A percentile compares a stretch with the other conserved stretches of the same genome.
Conservation (phyloP, 2,888 invertebrate species). For the Meiosimyza decipiens region DNA sequence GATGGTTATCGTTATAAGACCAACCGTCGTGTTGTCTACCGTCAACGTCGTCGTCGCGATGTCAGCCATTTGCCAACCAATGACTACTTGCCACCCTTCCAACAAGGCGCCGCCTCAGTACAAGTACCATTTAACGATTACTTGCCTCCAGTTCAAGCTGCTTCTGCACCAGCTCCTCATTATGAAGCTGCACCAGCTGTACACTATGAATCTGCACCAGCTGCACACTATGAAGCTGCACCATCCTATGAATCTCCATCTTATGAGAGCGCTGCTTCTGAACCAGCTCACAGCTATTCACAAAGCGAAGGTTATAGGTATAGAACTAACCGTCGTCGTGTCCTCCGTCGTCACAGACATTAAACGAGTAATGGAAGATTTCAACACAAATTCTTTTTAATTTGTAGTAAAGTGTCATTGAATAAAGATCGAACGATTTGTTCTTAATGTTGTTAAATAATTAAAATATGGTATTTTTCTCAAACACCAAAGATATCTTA, state of each 20-base stretch:
- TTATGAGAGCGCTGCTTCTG: slow-evolving; percentile 24
- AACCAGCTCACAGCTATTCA: slow-evolving; percentile 40
- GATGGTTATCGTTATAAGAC: slow-evolving; percentile 63
- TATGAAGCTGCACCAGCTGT: slow-evolving; percentile 20
- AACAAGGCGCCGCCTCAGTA: slow-evolving; percentile 48
- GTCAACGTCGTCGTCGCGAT: slow-evolving; percentile 58
- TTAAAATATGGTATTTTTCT: background rate
- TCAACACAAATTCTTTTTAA: background rate
- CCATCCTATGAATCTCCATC: slow-evolving; percentile 13
- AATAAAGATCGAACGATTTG: background rate
- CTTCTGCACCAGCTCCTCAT: slow-evolving; percentile 30
- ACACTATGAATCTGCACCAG: slow-evolving; percentile 10
- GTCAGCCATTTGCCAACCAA: slow-evolving; percentile 55
- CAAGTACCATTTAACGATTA: slow-evolving; percentile 50
- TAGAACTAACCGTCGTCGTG: slow-evolving; percentile 41
- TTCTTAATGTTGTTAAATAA: too few relatives aligned
- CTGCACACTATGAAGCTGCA: slow-evolving; percentile 15
- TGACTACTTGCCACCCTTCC: slow-evolving; percentile 58
- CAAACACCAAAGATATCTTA: background rate
- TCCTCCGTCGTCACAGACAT: slow-evolving; percentile 39
- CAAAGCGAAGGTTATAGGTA: slow-evolving; percentile 41
- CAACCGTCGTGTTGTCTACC: slow-evolving; percentile 50
- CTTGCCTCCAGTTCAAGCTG: slow-evolving; percentile 46
- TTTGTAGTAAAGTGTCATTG: too few relatives aligned
- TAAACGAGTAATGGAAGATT: slow-evolving; percentile 12